Conservation (phyloP, 2,113 vertebrate genomes). For the Psilopogon haemacephalus region DNA sequence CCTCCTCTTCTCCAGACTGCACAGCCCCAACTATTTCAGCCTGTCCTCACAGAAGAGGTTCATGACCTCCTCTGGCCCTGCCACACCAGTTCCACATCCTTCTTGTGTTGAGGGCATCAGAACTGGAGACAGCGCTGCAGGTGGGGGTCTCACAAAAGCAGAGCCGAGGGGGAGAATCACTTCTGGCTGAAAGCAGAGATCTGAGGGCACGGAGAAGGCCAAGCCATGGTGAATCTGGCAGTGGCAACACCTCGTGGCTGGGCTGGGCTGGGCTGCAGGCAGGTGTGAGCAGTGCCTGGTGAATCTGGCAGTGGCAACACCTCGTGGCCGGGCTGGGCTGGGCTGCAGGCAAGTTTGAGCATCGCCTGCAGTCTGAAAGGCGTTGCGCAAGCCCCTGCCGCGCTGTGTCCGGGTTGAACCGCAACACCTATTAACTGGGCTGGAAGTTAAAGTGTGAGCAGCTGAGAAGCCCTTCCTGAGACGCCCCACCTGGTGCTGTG, state of each 20-base stretch:
- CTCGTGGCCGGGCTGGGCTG: no score
- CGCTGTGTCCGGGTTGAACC: slow-evolving; percentile 11
- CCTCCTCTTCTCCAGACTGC: no score
- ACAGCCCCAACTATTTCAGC: no score
- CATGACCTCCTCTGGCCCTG: no score
- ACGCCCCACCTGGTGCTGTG: rapidly evolving
- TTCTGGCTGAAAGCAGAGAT: not conserved
- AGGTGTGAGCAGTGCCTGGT: not conserved
- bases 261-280: not conserved
- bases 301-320: not conserved
- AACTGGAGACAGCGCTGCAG: no score
- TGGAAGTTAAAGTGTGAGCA: slow-evolving; percentile 42
- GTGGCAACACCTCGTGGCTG: no score
- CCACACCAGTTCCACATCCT: no score
- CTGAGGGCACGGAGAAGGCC: not conserved
- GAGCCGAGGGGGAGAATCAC: no score
- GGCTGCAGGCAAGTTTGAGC: not conserved
- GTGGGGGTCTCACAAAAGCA: no score
- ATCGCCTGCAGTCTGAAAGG: slow-evolving; percentile 20
- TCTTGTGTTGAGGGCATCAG: no score
- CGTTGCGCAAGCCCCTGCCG: not conserved
- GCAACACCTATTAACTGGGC: not conserved
- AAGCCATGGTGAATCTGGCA: not conserved
- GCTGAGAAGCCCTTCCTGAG: not conserved
- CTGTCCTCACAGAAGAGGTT: no score